Evolutionary conservation across 2,113 vertebrate species (phyloP), one percentile per base, ranked within the genome.

Genomic region (Engraulis encrasicolus): DNA sequence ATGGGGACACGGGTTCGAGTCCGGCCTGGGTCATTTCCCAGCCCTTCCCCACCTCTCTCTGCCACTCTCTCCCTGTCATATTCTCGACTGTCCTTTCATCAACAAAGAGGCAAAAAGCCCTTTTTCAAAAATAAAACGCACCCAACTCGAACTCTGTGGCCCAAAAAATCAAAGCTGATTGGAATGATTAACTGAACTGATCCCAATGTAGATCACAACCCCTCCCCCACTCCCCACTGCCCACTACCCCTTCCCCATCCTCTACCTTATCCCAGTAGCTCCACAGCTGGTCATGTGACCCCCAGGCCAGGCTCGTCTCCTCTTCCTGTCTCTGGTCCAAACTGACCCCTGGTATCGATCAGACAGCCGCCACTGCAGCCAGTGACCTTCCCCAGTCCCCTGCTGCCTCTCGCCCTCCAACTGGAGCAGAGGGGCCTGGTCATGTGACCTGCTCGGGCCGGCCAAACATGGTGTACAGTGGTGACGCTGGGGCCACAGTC

Each of bases 381-480:
- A 66, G 37, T 86, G 90, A 91, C 91, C 88, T 84, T 81, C 84
- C 80, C 49, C 84, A 83, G 31, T 45, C 78, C 40, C 23, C 34
- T 58, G 38, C 78, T 77, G 78, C 38, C 14, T 78, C 36, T n/a
- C n/a, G n/a, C 40, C 50, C 31, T 66, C 83, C 82, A 82, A 78
- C 84, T n/a, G 71, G 19, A 37, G 50, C 71, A 50, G 15, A 18
- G 50, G 17, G 17, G 83, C 84, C 83, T 82, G 54, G 85, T 89
- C 27, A 50, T 84, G 85, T 86, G 78, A 78, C 82, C 83, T n/a
- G n/a, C n/a, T n/a, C n/a, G n/a, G n/a, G n/a, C n/a, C 50, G 84
- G 85, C 89, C 81, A 83, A 79, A 89, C 74, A 80, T 85, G 82
- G 85, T 80, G 87, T 82, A 77, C 79, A 84, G 80, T 88, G 74